Base-by-base conservation (phyloP, 2,113 vertebrate species). In the Athene cunicularia region DNA sequence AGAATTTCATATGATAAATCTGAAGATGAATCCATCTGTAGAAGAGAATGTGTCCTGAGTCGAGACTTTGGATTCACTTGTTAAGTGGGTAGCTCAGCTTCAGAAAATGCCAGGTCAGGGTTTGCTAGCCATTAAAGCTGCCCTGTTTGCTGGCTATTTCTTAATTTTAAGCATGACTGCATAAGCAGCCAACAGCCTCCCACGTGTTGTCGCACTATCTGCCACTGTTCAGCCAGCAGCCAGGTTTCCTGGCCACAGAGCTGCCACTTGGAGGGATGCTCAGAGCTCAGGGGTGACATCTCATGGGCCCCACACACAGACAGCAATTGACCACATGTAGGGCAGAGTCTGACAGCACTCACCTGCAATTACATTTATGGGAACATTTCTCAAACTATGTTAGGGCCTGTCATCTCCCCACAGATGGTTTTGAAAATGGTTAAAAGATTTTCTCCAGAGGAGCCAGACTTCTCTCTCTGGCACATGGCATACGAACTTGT, bases 401-500 rank as follows among this genome's bases (percentile, higher is more conserved):
- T 30, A 74, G 22, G 33, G 43, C 32, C 26, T 26, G 9, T 11
- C 23, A 23, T 27, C 15, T 60, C 32, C 22, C 7, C 20, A 50
- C 3, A 13, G 33, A 16, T 19, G 6, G 13, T 56, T 92, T 47
- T 59, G 55, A 62, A 90, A 90, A 83, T 14, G 12, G 9, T 37
- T 49, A 27, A n/a, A 62, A 28, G 55, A 75, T 88, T 72, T 83
- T 30, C 79, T 70, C 13, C 43, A 55, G 55, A 71, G 39, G 11
- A 71, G 39, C 30, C 41, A 68, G 43, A 11, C 7, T 81, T 47
- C 26, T 79, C 13, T n/a, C 50, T 67, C 7, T 67, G 59, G 37
- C 1, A 1, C n/a, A 7, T 0, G 5, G 67, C n/a, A 86, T 74
- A 64, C 0, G 0, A 23, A 20, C 14, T n/a, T 1, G 3, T 66